Base-by-base conservation (phyloP, 1,140 invertebrate species). In the Drosophila nannoptera region DNA sequence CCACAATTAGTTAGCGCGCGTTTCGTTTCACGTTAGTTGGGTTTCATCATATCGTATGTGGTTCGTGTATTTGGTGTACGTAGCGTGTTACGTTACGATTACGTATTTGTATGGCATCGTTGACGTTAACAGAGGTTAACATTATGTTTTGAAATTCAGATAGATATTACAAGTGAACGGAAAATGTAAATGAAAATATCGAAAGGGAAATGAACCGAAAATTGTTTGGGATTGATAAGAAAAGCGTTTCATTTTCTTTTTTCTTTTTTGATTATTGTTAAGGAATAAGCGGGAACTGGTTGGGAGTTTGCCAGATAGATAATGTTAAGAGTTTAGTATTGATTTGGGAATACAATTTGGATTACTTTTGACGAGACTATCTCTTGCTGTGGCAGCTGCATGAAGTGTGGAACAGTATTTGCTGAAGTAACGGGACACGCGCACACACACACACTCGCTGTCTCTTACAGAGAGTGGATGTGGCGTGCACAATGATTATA, bases 61-160 rank as follows among this genome's bases (percentile, higher is more conserved):
- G 78, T 73, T 78, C 64, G 78, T 83, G 80, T 73, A 48, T 68
- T 68, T 61, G 80, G 46, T 63, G 43, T 50, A 53, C 67, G 53
- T 63, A 49, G 54, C 59, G 32, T 45, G 69, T 78, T 75, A 69
- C 68, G 69, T 82, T 66, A 77, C 77, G 76, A 84, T 83, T 84
- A 76, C 75, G 73, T 82, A 73, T 72, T 86, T 86, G 54, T 66
- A 75, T 80, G 74, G 77, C 82, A 87, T 87, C 82, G 81, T 86
- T 76, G 75, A 61, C 45, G 72, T 72, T 72, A 22, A 22, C 22
- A 48, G n/a, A 16, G 16, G 7, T 62, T 54, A 31, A 55, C 49
- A 45, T 29, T 67, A 63, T 69, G 62, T 49, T 68, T 72, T 68
- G 9, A 68, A 56, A 56, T 56, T 56, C 16, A 31, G 8, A 33